These are phyloP conservation scores for Acrobasis consociella DNA, from an alignment of 2,888 invertebrate species.

Conservation along the genomic window DNA sequence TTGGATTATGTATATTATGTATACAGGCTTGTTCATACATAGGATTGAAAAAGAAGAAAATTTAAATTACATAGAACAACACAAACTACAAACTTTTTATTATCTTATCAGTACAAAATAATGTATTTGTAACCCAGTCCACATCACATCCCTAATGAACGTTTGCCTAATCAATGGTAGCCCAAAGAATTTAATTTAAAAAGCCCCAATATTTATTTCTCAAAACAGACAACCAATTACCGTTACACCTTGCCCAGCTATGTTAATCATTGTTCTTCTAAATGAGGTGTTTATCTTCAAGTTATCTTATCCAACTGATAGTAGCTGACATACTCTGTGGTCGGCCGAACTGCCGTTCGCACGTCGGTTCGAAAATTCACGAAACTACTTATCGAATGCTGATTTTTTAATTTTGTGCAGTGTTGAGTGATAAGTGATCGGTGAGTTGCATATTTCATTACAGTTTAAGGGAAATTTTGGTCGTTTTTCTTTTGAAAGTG, in stretches of 20 bases:
- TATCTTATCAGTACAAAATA: no score
- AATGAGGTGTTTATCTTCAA: conserved; percentile 19
- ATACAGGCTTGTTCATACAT: no score
- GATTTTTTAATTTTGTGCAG: conserved; percentile 2
- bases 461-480: not conserved
- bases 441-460: not conserved
- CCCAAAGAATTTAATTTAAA: not conserved
- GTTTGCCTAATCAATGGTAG: no score
- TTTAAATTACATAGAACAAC: no score
- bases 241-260: not conserved
- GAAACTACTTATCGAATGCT: not conserved
- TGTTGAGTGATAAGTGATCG: not conserved
- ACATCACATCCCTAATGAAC: no score
- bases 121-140: no score
- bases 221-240: conserved; percentile 5
- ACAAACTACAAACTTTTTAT: no score
- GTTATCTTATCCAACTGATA: conserved; percentile 22
- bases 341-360: conserved; percentile 6
- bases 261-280: conserved; percentile 15
- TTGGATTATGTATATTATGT: no score
- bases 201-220: not conserved
- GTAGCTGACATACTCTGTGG: conserved; percentile 14
- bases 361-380: conserved; percentile 13
- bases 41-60: no score
- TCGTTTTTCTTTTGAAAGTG: no score